A percentile compares a stretch with the other conserved stretches of the same genome.
Conservation (phyloP, 2,888 invertebrate genomes). For the Callinectes sapidus region DNA sequence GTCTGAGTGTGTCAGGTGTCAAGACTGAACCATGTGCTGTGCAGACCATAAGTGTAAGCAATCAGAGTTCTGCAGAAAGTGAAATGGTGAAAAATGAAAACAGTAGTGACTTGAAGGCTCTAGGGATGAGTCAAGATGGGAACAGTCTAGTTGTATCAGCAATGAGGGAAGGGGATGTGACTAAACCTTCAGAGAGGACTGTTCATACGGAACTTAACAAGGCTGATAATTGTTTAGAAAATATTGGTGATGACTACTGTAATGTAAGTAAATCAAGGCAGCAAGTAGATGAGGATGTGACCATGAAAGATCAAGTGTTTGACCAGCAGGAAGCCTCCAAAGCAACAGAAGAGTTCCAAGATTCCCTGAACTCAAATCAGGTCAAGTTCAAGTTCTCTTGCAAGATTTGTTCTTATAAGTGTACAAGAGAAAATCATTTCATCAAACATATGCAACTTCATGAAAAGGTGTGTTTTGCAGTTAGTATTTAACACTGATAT, state of each 20-base stretch:
- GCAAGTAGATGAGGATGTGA: not conserved
- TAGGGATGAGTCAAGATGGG: not conserved
- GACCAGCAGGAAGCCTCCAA: not conserved
- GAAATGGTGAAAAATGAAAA: not conserved
- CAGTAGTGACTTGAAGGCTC: not conserved
- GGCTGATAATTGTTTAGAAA: not conserved
- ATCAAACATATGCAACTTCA: conserved; percentile 76
- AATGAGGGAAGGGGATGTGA: not conserved
- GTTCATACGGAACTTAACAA: conserved; percentile 4
- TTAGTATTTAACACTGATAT: not conserved
- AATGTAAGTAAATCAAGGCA: not conserved
- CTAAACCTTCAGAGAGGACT: not conserved
- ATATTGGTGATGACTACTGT: not conserved
- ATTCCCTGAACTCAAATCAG: not conserved
- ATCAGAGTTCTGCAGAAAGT: not conserved
- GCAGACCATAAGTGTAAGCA: conserved; percentile 28
- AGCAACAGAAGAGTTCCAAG: not conserved
- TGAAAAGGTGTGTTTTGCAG: conserved; percentile 73
- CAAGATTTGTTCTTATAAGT: conserved; percentile 77
- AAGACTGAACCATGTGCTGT: conserved; percentile 42
- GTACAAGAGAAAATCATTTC: conserved; percentile 77
- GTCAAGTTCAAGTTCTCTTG: conserved; percentile 76
- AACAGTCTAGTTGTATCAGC: not conserved
- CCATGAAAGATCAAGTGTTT: not conserved
- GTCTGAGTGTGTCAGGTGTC: conserved; percentile 3